phyloP scores from a whole-genome alignment of 1,140 invertebrate species.

The Stenopsyche tienmushanensis region DNA sequence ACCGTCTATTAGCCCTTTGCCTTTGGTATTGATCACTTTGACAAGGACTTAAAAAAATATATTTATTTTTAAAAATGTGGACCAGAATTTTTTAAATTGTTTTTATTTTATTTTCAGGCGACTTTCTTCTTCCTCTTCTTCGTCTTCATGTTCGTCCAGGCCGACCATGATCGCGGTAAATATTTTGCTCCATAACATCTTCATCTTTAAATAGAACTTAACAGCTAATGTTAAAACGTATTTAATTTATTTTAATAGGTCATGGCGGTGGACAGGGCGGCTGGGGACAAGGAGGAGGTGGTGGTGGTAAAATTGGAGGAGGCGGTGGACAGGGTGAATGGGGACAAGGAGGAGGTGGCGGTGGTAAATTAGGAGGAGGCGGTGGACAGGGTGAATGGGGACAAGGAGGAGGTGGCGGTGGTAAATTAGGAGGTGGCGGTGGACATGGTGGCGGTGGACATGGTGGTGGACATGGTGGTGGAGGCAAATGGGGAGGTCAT shows the following conservation, averaged over 20 bases:
- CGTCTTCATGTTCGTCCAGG: constrained; percentile 3
- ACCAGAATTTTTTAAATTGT: no score
- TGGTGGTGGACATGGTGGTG: constrained; percentile 1
- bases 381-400: neutral
- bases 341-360: neutral
- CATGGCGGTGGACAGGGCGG: neutral
- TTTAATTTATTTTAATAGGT: neutral
- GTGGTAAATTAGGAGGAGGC: neutral
- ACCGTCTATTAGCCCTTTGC: no score
- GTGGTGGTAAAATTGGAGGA: neutral
- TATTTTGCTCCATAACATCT: neutral
- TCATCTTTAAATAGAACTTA: neutral
- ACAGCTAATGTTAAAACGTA: neutral
- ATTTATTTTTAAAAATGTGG: no score
- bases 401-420: neutral
- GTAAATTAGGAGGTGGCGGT: neutral
- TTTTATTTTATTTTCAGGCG: no score
- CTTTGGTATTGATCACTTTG: no score
- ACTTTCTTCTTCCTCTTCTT: constrained; percentile 15
- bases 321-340: neutral
- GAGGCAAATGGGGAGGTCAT: no score
- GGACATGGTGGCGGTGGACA: neutral
- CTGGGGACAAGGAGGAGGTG: neutral
- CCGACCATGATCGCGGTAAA: no score
- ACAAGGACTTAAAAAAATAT: no score